Percentiles rank a stretch among this genome's conserved stretches.
Evolutionary conservation across 2,113 vertebrate genomes (phyloP).

Genomic region (Petaurus breviceps): DNA sequence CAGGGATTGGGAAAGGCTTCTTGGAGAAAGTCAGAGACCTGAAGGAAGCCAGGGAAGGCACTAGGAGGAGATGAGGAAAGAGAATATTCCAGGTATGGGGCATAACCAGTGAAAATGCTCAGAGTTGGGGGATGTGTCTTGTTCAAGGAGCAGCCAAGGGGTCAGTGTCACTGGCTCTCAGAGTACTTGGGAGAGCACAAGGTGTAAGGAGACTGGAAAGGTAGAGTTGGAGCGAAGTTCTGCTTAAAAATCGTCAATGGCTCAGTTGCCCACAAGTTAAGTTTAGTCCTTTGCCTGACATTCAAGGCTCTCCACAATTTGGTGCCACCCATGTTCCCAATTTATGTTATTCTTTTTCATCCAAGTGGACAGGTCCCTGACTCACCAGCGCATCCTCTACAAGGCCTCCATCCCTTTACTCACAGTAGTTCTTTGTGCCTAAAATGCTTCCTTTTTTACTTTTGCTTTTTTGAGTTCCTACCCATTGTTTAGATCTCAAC

Average conservation of each 20-base stretch:
- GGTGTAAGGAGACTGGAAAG: neutral
- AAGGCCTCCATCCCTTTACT: too few species aligned
- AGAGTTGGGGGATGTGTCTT: neutral
- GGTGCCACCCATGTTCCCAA: neutral
- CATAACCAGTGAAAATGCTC: neutral
- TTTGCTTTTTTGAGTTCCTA: neutral
- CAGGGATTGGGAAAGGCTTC: neutral
- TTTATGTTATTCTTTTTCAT: neutral
- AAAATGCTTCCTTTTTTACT: neutral
- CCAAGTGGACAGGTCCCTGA: neutral
- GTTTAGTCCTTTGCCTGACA: neutral
- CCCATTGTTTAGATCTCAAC: neutral
- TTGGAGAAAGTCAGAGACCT: neutral
- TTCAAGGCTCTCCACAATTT: neutral
- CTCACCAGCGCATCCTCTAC: too few species aligned
- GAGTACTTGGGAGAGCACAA: neutral
- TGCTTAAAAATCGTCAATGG: neutral
- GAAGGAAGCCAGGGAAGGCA: neutral
- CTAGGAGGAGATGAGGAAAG: neutral
- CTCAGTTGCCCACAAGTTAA: neutral
- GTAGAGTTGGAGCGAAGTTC: neutral
- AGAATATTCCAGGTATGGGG: neutral
- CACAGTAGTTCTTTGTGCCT: neutral
- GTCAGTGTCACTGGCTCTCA: neutral
- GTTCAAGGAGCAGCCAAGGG: neutral